Evolutionary conservation across 2,888 invertebrate genomes (phyloP).

Genomic region (Drosophila mettleri): DNA sequence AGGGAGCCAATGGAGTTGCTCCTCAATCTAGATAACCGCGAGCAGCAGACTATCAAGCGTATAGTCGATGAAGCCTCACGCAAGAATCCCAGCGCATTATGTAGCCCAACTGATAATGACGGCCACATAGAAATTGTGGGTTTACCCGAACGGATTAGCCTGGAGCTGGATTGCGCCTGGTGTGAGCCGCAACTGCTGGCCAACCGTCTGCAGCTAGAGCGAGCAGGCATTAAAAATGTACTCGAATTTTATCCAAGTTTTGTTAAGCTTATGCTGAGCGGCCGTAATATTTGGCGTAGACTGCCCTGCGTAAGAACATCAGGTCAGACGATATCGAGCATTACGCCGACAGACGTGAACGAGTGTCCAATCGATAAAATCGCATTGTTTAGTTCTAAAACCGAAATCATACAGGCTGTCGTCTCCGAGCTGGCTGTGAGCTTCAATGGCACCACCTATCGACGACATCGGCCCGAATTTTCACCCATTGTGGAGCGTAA

Average conservation of each 20-base stretch:
- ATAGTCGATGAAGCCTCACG: conserved; percentile 49
- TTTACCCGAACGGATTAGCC: conserved; percentile 32
- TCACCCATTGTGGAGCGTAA: conserved; percentile 55
- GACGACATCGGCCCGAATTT: conserved; percentile 35
- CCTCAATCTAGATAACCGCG: conserved; percentile 54
- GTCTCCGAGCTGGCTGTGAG: conserved; percentile 19
- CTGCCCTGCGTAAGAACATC: conserved; percentile 13
- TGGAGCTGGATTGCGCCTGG: conserved; percentile 57
- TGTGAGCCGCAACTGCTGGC: conserved; percentile 50
- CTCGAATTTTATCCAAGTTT: conserved; percentile 58
- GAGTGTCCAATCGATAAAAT: background rate
- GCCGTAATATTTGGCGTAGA: conserved; percentile 23
- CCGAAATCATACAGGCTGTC: fast-evolving
- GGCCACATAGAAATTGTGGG: conserved; percentile 62
- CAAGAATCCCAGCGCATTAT: background rate
- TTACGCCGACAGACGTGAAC: background rate
- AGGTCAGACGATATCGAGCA: conserved; percentile 12
- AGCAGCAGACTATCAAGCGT: conserved; percentile 55
- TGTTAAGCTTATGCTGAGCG: conserved; percentile 59
- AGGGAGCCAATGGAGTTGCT: conserved; percentile 52
- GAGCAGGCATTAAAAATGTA: conserved; percentile 45
- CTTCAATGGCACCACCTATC: conserved; percentile 56
- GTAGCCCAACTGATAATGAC: background rate
- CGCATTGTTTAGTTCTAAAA: background rate
- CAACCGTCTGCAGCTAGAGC: conserved; percentile 29